These are phyloP conservation scores for Platorchestia sp. DNA, from an alignment of 1,140 invertebrate genomes.

Conservation along the genomic window DNA sequence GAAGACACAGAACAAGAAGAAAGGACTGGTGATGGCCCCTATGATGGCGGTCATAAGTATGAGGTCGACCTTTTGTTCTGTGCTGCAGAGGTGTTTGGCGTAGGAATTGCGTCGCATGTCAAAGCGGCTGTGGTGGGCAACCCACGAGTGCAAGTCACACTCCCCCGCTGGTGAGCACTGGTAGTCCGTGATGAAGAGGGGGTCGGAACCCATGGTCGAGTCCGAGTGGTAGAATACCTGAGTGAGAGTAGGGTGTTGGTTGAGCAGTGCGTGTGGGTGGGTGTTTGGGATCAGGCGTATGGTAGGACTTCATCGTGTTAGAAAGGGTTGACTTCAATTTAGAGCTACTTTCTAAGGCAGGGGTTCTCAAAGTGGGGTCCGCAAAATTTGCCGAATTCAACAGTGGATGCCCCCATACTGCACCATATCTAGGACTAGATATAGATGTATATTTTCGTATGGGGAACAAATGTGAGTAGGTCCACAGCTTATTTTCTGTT, in stretches of 20 bases:
- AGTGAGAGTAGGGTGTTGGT: background rate
- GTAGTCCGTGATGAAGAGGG: background rate
- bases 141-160: background rate
- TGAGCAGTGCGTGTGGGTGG: no score
- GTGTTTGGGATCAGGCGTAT: no score
- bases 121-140: background rate
- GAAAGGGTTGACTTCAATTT: no score
- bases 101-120: background rate
- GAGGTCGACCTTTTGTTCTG: background rate
- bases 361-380: no score
- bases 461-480: no score
- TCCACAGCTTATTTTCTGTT: no score
- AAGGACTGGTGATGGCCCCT: background rate
- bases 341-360: no score
- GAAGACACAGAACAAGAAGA: background rate
- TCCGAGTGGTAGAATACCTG: constrained; percentile 17
- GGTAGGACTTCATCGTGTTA: no score
- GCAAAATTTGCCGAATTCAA: no score
- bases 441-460: no score
- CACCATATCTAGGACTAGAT: no score
- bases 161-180: background rate
- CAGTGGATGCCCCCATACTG: no score
- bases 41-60: background rate
- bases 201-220: background rate
- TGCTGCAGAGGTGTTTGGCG: background rate